A percentile compares a stretch with the other conserved stretches of the same genome.
phyloP scores from a whole-genome alignment of 2,113 vertebrate genomes.

The Dunckerocampus dactyliophorus region DNA sequence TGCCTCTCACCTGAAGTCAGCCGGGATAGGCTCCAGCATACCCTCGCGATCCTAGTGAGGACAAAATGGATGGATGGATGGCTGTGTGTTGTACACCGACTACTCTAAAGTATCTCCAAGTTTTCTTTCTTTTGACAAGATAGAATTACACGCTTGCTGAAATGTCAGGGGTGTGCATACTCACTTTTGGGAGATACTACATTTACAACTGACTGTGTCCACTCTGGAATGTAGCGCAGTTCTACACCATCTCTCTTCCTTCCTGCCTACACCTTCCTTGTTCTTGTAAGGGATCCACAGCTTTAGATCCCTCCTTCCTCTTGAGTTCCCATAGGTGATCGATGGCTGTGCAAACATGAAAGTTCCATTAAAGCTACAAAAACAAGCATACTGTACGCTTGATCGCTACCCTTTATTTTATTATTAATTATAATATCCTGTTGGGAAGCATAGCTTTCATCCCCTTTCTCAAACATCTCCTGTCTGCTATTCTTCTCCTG shows the following conservation, averaged over 20 bases:
- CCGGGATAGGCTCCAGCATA: too few relatives aligned
- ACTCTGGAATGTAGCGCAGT: not conserved
- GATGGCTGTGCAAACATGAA: conserved; percentile 60
- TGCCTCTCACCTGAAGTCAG: too few relatives aligned
- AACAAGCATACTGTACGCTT: conserved; percentile 26
- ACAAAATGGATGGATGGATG: too few relatives aligned
- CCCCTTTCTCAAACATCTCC: not conserved
- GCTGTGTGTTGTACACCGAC: too few relatives aligned
- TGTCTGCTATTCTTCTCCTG: not conserved
- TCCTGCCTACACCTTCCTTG: not conserved
- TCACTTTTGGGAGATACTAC: too few relatives aligned
- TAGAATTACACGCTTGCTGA: too few relatives aligned
- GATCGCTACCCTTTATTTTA: conserved; percentile 14
- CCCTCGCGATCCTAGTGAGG: too few relatives aligned
- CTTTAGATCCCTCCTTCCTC: conserved; percentile 11
- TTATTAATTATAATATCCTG: not conserved
- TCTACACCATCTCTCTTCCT: not conserved
- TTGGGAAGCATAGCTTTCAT: not conserved
- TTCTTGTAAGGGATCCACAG: conserved; percentile 15
- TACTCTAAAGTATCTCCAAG: too few relatives aligned
- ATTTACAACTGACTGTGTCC: too few relatives aligned
- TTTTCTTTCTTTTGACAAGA: too few relatives aligned
- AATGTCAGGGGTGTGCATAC: too few relatives aligned
- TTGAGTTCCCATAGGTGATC: conserved; percentile 49
- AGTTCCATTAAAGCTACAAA: conserved; percentile 66